phyloP scores from a whole-genome alignment of 2,888 invertebrate genomes.

The Drosophila siamana region DNA sequence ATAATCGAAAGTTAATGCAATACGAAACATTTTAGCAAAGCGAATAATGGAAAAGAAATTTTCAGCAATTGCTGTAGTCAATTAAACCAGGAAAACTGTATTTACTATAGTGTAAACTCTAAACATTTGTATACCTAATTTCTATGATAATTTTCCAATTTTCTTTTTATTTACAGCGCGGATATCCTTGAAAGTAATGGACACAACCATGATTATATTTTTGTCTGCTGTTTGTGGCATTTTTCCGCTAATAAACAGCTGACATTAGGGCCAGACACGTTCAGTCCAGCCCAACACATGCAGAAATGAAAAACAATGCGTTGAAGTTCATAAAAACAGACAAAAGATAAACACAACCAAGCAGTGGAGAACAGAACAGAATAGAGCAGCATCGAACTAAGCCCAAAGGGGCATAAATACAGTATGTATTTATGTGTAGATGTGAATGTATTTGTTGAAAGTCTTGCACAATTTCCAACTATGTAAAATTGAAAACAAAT shows the following conservation, averaged over 20 bases:
- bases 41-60: too few relatives aligned
- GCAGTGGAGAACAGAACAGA: neutral
- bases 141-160: neutral
- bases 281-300: neutral
- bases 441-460: slow-evolving; percentile 17
- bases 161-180: slow-evolving; percentile 2
- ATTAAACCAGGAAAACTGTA: too few relatives aligned
- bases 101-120: neutral
- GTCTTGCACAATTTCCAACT: slow-evolving; percentile 69
- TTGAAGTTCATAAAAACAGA: slow-evolving; percentile 50
- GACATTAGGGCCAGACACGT: slow-evolving; percentile 26
- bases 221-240: neutral
- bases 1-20: too few relatives aligned
- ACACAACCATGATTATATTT: neutral
- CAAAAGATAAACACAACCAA: slow-evolving; percentile 46
- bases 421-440: slow-evolving; percentile 9
- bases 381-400: slow-evolving; percentile 2
- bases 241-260: slow-evolving; percentile 17
- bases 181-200: neutral
- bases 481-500: slow-evolving; percentile 71
- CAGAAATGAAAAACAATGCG: slow-evolving; percentile 25
- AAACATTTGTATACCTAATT: neutral
- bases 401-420: slow-evolving; percentile 20
- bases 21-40: too few relatives aligned
- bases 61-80: too few relatives aligned